phyloP scores from a whole-genome alignment of 2,888 invertebrate species.

The Hemicrepidius hirtus region DNA sequence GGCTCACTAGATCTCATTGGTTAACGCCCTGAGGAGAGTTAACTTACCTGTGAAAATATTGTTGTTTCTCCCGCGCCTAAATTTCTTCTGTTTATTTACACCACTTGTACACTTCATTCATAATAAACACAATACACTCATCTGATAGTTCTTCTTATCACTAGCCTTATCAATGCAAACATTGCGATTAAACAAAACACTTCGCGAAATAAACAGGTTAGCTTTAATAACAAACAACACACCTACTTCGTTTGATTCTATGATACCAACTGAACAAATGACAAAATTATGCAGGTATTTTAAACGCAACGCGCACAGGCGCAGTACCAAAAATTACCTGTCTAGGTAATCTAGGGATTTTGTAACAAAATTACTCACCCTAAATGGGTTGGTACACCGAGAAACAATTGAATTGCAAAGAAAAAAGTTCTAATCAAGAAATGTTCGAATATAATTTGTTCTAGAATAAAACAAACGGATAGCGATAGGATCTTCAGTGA shows the following conservation, averaged over 20 bases:
- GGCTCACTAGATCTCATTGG: slow-evolving; percentile 26
- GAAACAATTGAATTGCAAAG: too few relatives aligned
- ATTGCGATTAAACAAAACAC: slow-evolving; percentile 4
- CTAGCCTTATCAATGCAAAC: slow-evolving; percentile 8
- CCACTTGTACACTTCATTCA: slow-evolving; percentile 28
- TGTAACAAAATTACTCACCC: too few relatives aligned
- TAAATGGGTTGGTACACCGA: too few relatives aligned
- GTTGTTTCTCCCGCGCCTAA: slow-evolving; percentile 48
- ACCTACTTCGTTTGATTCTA: background rate
- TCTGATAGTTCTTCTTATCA: slow-evolving; percentile 19
- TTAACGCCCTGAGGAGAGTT: slow-evolving; percentile 54
- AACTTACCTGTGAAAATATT: slow-evolving; percentile 51
- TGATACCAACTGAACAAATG: slow-evolving; percentile 25
- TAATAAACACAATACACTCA: slow-evolving; percentile 13
- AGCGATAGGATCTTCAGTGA: too few relatives aligned
- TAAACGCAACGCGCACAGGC: slow-evolving; percentile 1
- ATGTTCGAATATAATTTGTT: too few relatives aligned
- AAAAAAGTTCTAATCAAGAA: too few relatives aligned
- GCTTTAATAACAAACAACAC: slow-evolving; percentile 6
- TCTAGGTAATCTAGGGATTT: slow-evolving; percentile 3
- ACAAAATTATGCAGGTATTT: slow-evolving; percentile 17
- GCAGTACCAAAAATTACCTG: background rate
- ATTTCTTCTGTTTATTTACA: slow-evolving; percentile 36
- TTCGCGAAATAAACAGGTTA: slow-evolving; percentile 23
- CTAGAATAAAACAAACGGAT: too few relatives aligned